A percentile compares a stretch with the other conserved stretches of the same genome.
These are phyloP conservation scores for Sphaeridia pumilis DNA, from an alignment of 2,888 invertebrate species.

Conservation along the genomic window DNA sequence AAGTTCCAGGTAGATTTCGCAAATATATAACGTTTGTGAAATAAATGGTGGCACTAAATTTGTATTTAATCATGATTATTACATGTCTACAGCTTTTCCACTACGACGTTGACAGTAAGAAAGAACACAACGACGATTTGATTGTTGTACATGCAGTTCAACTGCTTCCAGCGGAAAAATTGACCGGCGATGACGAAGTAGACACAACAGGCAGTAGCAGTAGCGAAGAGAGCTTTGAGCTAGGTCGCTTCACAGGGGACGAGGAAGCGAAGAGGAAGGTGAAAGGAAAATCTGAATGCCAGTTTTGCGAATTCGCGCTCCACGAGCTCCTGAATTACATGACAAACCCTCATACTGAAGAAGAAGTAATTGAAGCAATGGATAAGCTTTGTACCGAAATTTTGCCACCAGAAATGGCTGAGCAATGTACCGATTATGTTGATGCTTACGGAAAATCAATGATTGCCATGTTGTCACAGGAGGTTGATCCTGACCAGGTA, in stretches of 20 bases:
- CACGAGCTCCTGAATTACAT: slow-evolving; percentile 64
- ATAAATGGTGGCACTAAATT: neutral
- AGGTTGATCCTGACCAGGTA: slow-evolving; percentile 54
- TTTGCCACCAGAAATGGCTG: slow-evolving; percentile 51
- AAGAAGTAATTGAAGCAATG: slow-evolving; percentile 54
- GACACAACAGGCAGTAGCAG: neutral
- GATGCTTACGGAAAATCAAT: slow-evolving; percentile 66
- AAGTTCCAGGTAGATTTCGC: slow-evolving; percentile 19
- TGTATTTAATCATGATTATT: neutral
- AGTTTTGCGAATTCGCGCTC: slow-evolving; percentile 69
- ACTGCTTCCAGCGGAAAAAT: slow-evolving; percentile 24
- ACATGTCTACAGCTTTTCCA: neutral
- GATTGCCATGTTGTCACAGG: slow-evolving; percentile 63
- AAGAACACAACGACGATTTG: neutral
- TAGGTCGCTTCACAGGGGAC: too few relatives aligned
- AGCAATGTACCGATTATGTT: slow-evolving; percentile 61
- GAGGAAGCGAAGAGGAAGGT: neutral
- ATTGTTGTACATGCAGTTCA: slow-evolving; percentile 1
- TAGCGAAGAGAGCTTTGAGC: neutral
- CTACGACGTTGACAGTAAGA: neutral
- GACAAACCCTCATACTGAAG: slow-evolving; percentile 55
- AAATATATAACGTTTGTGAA: neutral
- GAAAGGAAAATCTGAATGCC: slow-evolving; percentile 48
- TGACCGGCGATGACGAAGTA: slow-evolving; percentile 34
- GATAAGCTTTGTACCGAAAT: slow-evolving; percentile 54